These are phyloP conservation scores for Zoanthus sansibaricus DNA, from an alignment of 92 coral and sea anemone genomes.

Conservation along the genomic window DNA sequence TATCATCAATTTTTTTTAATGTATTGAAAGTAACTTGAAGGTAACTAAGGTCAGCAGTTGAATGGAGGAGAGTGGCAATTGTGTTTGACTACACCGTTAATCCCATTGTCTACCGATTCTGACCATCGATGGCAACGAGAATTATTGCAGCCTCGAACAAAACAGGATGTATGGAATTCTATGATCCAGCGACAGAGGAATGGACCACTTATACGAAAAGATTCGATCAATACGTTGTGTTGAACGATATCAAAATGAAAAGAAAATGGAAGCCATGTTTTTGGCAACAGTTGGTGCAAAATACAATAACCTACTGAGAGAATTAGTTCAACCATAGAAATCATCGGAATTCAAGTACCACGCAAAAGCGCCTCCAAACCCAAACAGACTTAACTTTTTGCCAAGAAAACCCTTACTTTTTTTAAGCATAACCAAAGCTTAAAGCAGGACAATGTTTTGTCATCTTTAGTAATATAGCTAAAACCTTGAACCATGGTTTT, in stretches of 20 bases:
- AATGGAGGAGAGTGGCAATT: too few species aligned
- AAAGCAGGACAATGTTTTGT: too few species aligned
- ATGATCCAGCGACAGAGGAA: conserved; percentile 24
- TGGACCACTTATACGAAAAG: conserved; percentile 41
- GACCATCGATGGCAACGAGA: background rate
- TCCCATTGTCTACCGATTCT: too few species aligned
- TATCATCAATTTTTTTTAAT: too few species aligned
- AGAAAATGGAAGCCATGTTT: background rate
- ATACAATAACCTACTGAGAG: conserved; percentile 29
- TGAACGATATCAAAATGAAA: background rate
- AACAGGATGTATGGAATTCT: conserved; percentile 45
- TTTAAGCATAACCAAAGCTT: too few species aligned
- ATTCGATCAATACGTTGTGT: conserved; percentile 27
- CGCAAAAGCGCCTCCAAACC: background rate
- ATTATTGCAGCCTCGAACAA: background rate
- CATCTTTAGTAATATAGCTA: too few species aligned
- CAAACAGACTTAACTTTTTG: too few species aligned
- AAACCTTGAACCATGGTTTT: too few species aligned
- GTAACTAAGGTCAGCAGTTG: too few species aligned
- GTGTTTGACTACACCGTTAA: too few species aligned
- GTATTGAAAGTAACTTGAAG: too few species aligned
- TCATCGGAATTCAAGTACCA: background rate
- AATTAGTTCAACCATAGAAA: conserved; percentile 1
- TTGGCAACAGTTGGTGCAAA: conserved; percentile 38
- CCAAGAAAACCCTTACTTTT: too few species aligned